A percentile compares a stretch with the other conserved stretches of the same genome.
These are phyloP conservation scores for Myiozetetes cayanensis DNA, from an alignment of 2,113 vertebrate genomes.

Conservation along the genomic window DNA sequence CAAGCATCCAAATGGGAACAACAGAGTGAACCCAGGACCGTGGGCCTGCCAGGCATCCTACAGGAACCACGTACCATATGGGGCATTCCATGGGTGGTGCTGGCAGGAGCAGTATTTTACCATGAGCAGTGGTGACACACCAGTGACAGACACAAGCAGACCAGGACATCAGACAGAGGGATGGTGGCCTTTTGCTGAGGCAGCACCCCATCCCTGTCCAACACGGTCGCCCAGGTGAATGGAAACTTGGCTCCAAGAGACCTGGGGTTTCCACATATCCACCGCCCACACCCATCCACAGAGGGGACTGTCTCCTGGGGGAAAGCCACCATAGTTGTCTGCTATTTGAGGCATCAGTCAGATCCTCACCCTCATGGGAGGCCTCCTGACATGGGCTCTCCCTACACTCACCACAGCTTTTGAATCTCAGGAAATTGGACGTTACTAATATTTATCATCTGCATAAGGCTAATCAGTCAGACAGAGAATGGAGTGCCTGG, in stretches of 20 bases:
- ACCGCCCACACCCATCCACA: neutral
- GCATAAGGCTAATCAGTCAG: neutral
- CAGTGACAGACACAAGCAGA: neutral
- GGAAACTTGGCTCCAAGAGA: neutral
- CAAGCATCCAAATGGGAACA: neutral
- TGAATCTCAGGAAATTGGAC: neutral
- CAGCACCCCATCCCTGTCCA: neutral
- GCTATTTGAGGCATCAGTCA: neutral
- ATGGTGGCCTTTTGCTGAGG: neutral
- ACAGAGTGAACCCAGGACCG: neutral
- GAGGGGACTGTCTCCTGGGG: neutral
- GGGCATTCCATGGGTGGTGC: neutral
- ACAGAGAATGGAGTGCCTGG: neutral
- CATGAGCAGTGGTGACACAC: fast-evolving
- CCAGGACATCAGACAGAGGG: neutral
- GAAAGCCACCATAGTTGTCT: neutral
- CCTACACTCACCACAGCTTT: neutral
- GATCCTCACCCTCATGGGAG: neutral
- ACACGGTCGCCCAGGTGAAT: neutral
- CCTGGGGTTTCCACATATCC: neutral
- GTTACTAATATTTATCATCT: neutral
- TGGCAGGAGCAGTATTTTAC: neutral
- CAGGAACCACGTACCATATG: neutral
- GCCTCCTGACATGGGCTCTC: neutral
- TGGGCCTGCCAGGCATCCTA: neutral